Conservation (phyloP, 2,113 vertebrate genomes). For the Lasiurus borealis region DNA sequence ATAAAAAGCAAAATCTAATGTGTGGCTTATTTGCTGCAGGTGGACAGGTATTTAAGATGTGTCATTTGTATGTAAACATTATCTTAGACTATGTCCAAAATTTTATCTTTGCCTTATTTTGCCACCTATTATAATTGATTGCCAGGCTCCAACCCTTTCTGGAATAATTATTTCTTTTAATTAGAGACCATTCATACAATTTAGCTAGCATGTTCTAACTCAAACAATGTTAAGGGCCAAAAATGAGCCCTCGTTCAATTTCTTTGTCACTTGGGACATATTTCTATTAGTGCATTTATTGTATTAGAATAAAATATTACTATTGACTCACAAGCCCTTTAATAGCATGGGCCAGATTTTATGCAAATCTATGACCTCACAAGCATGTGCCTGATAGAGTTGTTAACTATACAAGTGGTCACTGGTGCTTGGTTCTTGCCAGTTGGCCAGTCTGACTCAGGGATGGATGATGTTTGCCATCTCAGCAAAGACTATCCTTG, state of each 20-base stretch:
- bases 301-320: background rate
- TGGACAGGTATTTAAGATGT: background rate
- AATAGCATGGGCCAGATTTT: background rate
- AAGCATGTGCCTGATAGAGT: background rate
- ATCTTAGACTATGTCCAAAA: background rate
- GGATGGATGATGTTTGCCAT: too few species aligned
- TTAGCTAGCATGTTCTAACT: constrained; percentile 38
- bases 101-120: constrained; percentile 16
- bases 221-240: background rate
- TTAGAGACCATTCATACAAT: constrained; percentile 62
- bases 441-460: too few species aligned
- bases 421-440: background rate
- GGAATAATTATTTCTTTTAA: constrained; percentile 56
- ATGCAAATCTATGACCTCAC: background rate
- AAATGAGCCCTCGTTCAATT: background rate
- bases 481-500: background rate
- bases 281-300: background rate
- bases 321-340: background rate
- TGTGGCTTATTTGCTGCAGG: background rate
- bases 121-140: background rate
- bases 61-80: background rate
- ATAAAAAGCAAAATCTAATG: background rate
- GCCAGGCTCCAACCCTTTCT: background rate
- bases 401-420: background rate
- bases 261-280: background rate